phyloP scores from a whole-genome alignment of 2,113 vertebrate species.

The Fregetta grallaria region DNA sequence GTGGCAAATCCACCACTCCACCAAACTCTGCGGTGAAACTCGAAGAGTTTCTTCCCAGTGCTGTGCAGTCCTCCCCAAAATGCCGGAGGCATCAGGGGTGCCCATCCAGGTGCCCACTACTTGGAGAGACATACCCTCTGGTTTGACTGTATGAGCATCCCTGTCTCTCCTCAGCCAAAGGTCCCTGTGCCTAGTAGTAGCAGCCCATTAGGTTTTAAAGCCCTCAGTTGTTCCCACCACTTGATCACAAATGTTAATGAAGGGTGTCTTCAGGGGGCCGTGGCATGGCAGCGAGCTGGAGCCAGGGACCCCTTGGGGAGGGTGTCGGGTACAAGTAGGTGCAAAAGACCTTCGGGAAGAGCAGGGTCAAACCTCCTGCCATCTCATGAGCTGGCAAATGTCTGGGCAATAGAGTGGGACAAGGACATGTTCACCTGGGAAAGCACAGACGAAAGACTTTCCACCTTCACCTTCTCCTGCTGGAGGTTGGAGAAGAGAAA shows the following conservation, averaged over 20 bases:
- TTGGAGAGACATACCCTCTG: neutral
- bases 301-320: neutral
- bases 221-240: neutral
- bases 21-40: neutral
- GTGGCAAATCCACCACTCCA: neutral
- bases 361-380: neutral
- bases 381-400: neutral
- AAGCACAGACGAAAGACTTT: neutral
- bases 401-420: neutral
- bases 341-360: neutral
- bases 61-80: neutral
- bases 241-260: neutral
- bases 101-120: neutral
- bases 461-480: neutral
- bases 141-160: rapidly evolving
- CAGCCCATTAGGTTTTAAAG: neutral
- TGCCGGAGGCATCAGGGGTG: rapidly evolving
- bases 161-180: neutral
- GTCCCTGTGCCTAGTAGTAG: neutral
- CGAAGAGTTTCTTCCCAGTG: neutral
- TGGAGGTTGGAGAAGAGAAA: neutral
- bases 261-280: neutral
- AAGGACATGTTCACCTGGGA: neutral
- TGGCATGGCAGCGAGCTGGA: rapidly evolving
- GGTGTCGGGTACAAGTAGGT: neutral